Evolutionary conservation across 2,888 invertebrate genomes (phyloP).

Genomic region (Neoaliturus tenellus): DNA sequence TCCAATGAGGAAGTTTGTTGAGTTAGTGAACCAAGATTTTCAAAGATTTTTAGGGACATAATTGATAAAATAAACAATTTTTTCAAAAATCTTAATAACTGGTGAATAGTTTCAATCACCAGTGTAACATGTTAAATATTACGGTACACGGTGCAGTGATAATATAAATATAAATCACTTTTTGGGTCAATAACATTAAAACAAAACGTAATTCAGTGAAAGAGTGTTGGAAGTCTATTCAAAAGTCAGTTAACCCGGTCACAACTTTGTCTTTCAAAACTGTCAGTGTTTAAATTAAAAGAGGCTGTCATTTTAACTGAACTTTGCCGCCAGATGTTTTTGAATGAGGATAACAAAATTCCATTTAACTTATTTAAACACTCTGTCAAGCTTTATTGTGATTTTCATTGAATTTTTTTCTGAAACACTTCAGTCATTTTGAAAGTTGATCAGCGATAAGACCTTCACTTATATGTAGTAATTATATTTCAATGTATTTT

Average conservation of each 20-base stretch:
- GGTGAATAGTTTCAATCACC: too few species aligned
- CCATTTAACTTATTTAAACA: constrained; percentile 11
- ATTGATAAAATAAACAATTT: too few species aligned
- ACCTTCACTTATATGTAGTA: too few species aligned
- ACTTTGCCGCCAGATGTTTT: constrained; percentile 20
- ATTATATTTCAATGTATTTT: too few species aligned
- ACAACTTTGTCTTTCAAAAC: constrained; percentile 11
- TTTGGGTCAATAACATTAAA: background rate
- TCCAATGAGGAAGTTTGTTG: too few species aligned
- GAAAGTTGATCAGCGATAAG: too few species aligned
- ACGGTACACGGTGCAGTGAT: too few species aligned
- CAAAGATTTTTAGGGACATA: too few species aligned
- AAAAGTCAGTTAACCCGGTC: background rate
- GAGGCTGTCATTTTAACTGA: constrained; percentile 15
- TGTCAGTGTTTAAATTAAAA: constrained; percentile 30
- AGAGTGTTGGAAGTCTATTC: constrained; percentile 1
- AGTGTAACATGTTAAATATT: too few species aligned
- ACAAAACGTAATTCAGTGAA: constrained; percentile 4
- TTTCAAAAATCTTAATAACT: too few species aligned
- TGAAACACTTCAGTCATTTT: too few species aligned
- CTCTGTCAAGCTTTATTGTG: background rate
- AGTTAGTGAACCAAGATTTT: too few species aligned
- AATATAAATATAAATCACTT: background rate
- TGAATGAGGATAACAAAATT: constrained; percentile 13
- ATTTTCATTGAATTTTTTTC: background rate